phyloP scores from a whole-genome alignment of 2,797 vertebrate species.

The Acanthopagrus latus region DNA sequence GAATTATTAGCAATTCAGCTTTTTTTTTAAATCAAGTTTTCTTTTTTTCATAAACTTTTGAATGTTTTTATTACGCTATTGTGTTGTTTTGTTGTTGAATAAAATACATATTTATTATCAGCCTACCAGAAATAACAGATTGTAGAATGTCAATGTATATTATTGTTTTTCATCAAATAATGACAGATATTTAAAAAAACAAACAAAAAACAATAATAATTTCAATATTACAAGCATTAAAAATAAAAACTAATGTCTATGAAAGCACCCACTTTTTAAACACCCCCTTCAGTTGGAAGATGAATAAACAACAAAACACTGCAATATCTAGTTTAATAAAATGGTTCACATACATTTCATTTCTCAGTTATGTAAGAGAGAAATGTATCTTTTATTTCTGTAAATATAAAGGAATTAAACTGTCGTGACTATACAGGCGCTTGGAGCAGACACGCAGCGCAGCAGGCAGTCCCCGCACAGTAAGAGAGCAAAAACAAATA shows the following conservation, averaged over 20 bases:
- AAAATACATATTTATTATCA: not conserved
- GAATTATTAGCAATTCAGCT: not conserved
- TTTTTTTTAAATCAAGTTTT: not conserved
- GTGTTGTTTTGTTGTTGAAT: not conserved
- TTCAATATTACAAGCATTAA: slow-evolving; percentile 7
- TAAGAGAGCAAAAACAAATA: not conserved
- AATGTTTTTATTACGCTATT: not conserved
- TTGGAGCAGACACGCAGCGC: not conserved
- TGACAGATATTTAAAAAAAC: not conserved
- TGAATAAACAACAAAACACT: not conserved
- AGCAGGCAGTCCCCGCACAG: slow-evolving; percentile 2
- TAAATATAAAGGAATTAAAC: not conserved
- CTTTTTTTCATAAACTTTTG: not conserved
- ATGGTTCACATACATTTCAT: not conserved
- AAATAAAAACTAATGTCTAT: not conserved
- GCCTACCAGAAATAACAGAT: not conserved
- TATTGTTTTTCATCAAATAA: not conserved
- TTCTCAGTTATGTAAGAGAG: not conserved
- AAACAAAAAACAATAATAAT: not conserved
- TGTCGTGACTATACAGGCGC: not conserved
- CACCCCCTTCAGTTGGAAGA: not conserved
- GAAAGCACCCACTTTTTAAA: not conserved
- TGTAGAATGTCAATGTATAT: not conserved
- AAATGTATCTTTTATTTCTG: not conserved
- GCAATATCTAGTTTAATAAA: not conserved